These are phyloP conservation scores for Holcopasites calliopsidis DNA, from an alignment of 1,140 invertebrate genomes.

Conservation along the genomic window DNA sequence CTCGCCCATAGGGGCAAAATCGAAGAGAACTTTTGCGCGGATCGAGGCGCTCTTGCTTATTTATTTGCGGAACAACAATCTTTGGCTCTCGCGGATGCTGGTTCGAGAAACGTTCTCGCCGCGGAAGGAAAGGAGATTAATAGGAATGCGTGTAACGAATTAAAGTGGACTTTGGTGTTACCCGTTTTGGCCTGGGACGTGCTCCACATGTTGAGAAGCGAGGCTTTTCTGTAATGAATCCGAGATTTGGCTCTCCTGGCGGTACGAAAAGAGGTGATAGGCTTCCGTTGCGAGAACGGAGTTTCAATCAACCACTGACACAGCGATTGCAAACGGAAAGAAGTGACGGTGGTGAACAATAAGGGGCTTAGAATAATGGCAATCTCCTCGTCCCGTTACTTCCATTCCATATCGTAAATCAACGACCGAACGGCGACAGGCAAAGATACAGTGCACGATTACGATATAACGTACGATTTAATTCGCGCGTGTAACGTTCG, in stretches of 20 bases:
- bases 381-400: too few species aligned
- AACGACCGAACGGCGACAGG: conserved; percentile 1
- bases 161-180: background rate
- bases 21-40: too few species aligned
- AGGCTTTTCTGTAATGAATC: too few species aligned
- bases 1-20: background rate
- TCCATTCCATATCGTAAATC: background rate
- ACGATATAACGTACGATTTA: conserved; percentile 52
- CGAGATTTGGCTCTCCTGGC: too few species aligned
- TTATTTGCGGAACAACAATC: background rate
- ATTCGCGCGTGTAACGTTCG: conserved; percentile 39
- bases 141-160: background rate
- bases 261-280: too few species aligned
- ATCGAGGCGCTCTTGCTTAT: too few species aligned
- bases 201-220: too few species aligned
- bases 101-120: background rate
- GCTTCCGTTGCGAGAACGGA: too few species aligned
- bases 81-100: rapidly evolving
- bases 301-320: too few species aligned
- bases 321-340: too few species aligned
- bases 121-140: background rate
- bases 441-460: conserved; percentile 49
- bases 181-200: background rate
- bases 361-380: too few species aligned
- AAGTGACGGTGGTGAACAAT: too few species aligned